These are phyloP conservation scores for Hapalemur alaotrensis DNA, from an alignment of 2,797 vertebrate genomes.

Conservation along the genomic window DNA sequence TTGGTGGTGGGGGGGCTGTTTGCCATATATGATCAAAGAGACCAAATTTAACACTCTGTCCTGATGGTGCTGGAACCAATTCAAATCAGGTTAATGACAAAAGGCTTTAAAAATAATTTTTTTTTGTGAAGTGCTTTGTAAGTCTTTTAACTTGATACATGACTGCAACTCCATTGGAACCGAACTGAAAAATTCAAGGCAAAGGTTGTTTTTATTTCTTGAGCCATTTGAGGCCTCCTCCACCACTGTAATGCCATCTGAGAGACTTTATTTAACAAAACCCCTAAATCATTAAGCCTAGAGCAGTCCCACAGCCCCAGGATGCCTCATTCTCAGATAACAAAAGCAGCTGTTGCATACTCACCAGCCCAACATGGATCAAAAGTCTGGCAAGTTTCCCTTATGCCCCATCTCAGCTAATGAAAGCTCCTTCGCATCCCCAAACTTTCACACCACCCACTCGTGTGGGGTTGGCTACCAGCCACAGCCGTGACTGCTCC, in stretches of 20 bases:
- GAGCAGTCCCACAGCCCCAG: neutral
- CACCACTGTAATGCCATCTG: neutral
- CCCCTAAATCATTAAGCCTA: slow-evolving; percentile 36
- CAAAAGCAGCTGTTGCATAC: slow-evolving; percentile 68
- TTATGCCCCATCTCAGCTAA: neutral
- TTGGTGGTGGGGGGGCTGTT: too few species aligned
- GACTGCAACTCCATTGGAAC: neutral
- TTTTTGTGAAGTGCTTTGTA: neutral
- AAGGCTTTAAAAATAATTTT: neutral
- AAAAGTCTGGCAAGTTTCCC: slow-evolving; percentile 57
- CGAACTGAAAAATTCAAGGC: neutral
- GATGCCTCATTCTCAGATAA: slow-evolving; percentile 46
- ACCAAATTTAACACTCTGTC: slow-evolving; percentile 27
- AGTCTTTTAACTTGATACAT: slow-evolving; percentile 22
- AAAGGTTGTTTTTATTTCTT: slow-evolving; percentile 22
- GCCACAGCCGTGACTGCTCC: neutral
- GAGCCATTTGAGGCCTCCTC: neutral
- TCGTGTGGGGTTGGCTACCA: neutral
- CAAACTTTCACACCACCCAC: neutral
- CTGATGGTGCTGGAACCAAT: neutral
- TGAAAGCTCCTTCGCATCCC: neutral
- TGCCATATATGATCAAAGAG: neutral
- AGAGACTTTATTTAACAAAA: slow-evolving; percentile 49
- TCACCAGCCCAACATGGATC: neutral
- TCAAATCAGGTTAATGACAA: slow-evolving; percentile 18